phyloP scores from a whole-genome alignment of 2,113 vertebrate species.

The Rhodinocichla rosea region DNA sequence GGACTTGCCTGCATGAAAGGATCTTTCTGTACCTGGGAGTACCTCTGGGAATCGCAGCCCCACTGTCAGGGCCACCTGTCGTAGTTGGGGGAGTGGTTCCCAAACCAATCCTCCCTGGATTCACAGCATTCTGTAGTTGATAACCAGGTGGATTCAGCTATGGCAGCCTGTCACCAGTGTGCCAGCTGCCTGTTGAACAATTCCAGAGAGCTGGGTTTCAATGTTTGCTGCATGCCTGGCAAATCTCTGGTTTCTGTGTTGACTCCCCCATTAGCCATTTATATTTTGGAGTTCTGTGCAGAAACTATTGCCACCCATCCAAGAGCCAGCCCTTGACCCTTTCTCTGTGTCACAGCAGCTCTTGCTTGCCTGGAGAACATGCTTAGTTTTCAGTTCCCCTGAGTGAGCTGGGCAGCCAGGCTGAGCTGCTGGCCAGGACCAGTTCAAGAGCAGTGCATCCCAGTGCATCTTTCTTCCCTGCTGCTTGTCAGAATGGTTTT shows the following conservation, averaged over 20 bases:
- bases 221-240: not conserved
- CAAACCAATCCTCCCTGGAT: not conserved
- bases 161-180: not conserved
- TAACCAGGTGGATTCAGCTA: not conserved
- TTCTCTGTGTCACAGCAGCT: not conserved
- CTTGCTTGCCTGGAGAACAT: not conserved
- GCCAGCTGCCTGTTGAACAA: not conserved
- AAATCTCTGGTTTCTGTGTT: not conserved
- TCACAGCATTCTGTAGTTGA: not conserved
- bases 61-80: not conserved
- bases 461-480: not conserved
- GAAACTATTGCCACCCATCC: not conserved
- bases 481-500: not conserved
- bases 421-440: not conserved
- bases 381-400: not conserved
- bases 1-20: not conserved
- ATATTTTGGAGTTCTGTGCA: not conserved
- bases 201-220: not conserved
- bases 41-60: not conserved
- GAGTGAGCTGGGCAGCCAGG: not conserved
- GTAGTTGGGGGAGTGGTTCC: rapidly evolving
- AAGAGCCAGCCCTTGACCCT: not conserved
- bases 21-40: not conserved
- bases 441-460: not conserved
- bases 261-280: not conserved